Evolutionary conservation across 2,888 invertebrate species (phyloP).

Genomic region (Phorcus lineatus): DNA sequence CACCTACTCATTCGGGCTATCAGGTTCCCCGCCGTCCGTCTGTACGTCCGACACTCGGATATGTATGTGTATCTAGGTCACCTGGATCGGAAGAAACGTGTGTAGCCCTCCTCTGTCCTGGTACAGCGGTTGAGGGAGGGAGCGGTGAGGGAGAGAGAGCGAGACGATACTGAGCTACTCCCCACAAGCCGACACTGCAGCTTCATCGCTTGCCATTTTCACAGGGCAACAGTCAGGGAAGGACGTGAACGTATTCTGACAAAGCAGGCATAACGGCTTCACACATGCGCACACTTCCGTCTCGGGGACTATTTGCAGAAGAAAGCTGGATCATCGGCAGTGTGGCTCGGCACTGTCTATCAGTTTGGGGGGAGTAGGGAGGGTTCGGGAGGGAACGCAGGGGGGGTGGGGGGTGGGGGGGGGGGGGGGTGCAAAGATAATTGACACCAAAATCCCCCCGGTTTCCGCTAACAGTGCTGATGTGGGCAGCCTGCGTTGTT

Average conservation of each 20-base stretch:
- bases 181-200: background rate
- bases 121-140: background rate
- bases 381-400: background rate
- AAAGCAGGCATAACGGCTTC: background rate
- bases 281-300: background rate
- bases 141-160: no score
- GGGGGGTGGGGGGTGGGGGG: background rate
- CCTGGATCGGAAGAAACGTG: no score
- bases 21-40: no score
- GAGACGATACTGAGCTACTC: background rate
- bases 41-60: no score
- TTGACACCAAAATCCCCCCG: conserved; percentile 4
- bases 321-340: background rate
- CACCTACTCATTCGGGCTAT: no score
- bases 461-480: conserved; percentile 9
- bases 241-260: no score
- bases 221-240: background rate
- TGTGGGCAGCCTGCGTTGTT: conserved; percentile 5
- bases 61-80: no score
- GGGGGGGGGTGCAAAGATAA: background rate
- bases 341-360: background rate
- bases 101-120: no score
- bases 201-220: background rate
- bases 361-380: background rate
- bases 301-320: background rate